Conservation (phyloP, 2,797 vertebrate genomes). For the Cryptoprocta ferox region DNA sequence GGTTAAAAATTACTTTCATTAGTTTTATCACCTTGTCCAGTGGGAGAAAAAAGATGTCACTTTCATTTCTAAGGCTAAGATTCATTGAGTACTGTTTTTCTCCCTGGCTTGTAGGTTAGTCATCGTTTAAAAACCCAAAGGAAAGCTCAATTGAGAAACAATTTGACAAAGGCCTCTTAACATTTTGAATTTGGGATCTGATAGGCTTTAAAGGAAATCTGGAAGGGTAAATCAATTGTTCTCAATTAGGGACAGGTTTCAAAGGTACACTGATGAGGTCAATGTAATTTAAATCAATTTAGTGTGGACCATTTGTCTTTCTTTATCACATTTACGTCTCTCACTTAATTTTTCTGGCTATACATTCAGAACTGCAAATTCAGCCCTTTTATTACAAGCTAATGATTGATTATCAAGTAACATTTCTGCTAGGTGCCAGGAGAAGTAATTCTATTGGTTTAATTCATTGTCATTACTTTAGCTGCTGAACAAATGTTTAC, state of each 20-base stretch:
- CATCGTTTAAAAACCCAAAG: conserved; percentile 67
- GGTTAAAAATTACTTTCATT: neutral
- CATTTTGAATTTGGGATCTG: conserved; percentile 65
- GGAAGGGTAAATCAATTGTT: conserved; percentile 63
- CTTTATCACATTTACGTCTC: conserved; percentile 27
- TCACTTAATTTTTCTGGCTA: conserved; percentile 58
- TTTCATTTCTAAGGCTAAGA: neutral
- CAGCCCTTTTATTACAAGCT: conserved; percentile 47
- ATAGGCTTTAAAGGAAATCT: conserved; percentile 45
- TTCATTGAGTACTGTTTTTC: conserved; percentile 30
- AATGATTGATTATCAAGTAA: conserved; percentile 74
- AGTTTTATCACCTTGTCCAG: neutral
- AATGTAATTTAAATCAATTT: conserved; percentile 51
- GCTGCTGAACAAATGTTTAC: conserved; percentile 79
- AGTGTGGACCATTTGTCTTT: conserved; percentile 53
- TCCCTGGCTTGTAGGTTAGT: conserved; percentile 40
- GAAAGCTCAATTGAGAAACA: neutral
- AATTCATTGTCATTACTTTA: conserved; percentile 69
- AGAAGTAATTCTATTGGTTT: conserved; percentile 68
- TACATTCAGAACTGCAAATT: conserved; percentile 34
- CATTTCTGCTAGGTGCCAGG: conserved; percentile 49
- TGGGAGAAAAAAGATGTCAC: neutral
- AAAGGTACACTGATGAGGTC: neutral
- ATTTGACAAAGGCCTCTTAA: conserved; percentile 43
- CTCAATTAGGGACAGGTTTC: neutral